A percentile compares a stretch with the other conserved stretches of the same genome.
These are phyloP conservation scores for Petrolisthes cinctipes DNA, from an alignment of 2,888 invertebrate species.

Conservation along the genomic window DNA sequence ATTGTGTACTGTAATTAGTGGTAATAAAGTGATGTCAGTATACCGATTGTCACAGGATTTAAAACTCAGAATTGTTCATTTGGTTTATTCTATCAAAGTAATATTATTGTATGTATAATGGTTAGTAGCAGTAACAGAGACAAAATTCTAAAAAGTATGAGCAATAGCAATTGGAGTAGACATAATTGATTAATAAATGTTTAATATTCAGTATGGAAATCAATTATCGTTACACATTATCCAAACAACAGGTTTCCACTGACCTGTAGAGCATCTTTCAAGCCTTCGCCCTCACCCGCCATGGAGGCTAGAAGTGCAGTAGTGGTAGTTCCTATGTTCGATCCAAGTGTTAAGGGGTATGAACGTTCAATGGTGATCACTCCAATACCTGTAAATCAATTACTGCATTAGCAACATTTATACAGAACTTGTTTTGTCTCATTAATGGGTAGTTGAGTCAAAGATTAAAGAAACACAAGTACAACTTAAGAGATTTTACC, in stretches of 20 bases:
- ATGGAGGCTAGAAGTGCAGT: slow-evolving; percentile 74
- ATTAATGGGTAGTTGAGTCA: too few relatives aligned
- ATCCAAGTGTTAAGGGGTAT: slow-evolving; percentile 74
- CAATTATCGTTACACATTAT: too few relatives aligned
- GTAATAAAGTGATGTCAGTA: background rate
- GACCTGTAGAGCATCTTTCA: slow-evolving; percentile 66
- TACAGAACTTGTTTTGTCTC: too few relatives aligned
- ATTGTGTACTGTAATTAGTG: background rate
- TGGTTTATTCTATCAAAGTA: too few relatives aligned
- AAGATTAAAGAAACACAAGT: too few relatives aligned
- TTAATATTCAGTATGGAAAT: too few relatives aligned
- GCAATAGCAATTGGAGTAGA: too few relatives aligned
- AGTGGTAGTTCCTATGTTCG: slow-evolving; percentile 75
- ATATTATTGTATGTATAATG: too few relatives aligned
- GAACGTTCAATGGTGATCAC: slow-evolving; percentile 73
- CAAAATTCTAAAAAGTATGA: too few relatives aligned
- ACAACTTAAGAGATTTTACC: background rate
- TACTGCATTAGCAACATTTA: background rate
- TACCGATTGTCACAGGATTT: background rate
- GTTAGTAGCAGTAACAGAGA: too few relatives aligned
- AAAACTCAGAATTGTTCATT: too few relatives aligned
- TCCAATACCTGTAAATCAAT: slow-evolving; percentile 69
- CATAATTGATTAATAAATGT: too few relatives aligned
- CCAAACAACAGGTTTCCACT: background rate
- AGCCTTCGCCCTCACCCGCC: slow-evolving; percentile 69